Evolutionary conservation across 92 coral and sea anemone genomes (phyloP), one percentile per base, ranked within the genome.

Genomic region (Desmophyllum pertusum): DNA sequence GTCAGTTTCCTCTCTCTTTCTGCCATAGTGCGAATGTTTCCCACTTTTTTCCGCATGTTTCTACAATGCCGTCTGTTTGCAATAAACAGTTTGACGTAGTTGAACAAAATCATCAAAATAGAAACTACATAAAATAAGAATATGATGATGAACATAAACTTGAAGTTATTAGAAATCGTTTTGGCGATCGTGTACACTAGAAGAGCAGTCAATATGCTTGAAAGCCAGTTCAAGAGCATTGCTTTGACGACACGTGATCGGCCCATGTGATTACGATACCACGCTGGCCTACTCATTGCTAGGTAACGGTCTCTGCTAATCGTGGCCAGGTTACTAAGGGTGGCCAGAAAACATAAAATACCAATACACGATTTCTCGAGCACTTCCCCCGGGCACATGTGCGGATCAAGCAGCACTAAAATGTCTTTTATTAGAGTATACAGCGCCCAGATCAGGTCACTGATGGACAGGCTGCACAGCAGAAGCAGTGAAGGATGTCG

Each of bases 241-340:
- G 3, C 40, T 35, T 67, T 67, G 45, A 67, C 73, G 73, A 67
- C 73, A 1, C 73, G 73, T 37, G 73, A 67, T 67, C 5, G n/a
- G 11, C 30, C 36, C 73, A 33, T n/a, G 45, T 67, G 42, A 67
- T 10, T 73, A 50, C 35, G 31, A 53, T 71, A 82, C 79, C 86
- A 72, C 11, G 3, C 41, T 42, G 86, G 86, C 45, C 53, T 71
- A 43, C 42, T 82, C 10, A 72, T 33, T 13, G 86, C 86, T 27
- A 46, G 55, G 70, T 39, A 57, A 4, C 86, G 70, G 73, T 82
- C 86, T 42, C 45, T 82, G 45, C 86, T 82, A 29, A 71, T 82
- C 21, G 41, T 15, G 29, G 79, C 57, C 27, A 81, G 70, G 71
- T 40, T 82, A 40, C 79, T 42, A 4, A 40, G 36, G 19, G 67